Percentiles rank a stretch among this genome's conserved stretches.
These are phyloP conservation scores for Stylophora pistillata DNA, from an alignment of 64 coral and sea anemone species.

Conservation along the genomic window DNA sequence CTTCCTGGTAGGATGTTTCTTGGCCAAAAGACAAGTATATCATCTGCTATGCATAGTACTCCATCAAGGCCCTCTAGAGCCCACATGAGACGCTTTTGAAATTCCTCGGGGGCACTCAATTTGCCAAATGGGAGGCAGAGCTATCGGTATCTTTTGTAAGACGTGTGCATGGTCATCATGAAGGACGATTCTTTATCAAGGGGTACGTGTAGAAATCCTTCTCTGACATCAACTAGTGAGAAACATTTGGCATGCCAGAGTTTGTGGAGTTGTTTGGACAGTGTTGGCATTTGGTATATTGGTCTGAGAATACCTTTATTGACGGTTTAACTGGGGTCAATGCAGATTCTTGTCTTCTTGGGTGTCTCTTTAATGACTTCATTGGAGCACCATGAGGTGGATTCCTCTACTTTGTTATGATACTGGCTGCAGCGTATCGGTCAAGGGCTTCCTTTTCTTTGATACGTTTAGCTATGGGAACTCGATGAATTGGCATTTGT, in stretches of 20 bases:
- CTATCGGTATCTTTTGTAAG: slow-evolving; percentile 25
- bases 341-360: slow-evolving; percentile 40
- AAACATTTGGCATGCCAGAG: too few relatives aligned
- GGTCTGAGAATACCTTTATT: slow-evolving; percentile 12
- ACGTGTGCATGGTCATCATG: slow-evolving; percentile 44
- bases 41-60: slow-evolving; percentile 7
- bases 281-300: slow-evolving; percentile 15
- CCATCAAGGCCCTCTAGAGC: too few relatives aligned
- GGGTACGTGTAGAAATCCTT: slow-evolving; percentile 29
- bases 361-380: slow-evolving; percentile 19
- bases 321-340: slow-evolving; percentile 30
- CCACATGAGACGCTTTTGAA: slow-evolving; percentile 8
- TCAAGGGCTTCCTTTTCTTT: slow-evolving; percentile 67
- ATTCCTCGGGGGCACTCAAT: slow-evolving; percentile 19
- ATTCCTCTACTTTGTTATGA: slow-evolving; percentile 45
- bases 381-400: slow-evolving; percentile 57
- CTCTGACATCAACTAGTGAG: slow-evolving; percentile 9
- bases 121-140: neutral
- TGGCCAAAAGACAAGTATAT: slow-evolving; percentile 29
- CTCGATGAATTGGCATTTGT: slow-evolving; percentile 13
- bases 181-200: slow-evolving; percentile 29
- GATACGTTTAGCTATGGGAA: slow-evolving; percentile 33
- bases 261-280: slow-evolving; percentile 33
- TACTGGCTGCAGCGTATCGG: slow-evolving; percentile 36
- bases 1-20: slow-evolving; percentile 17